A percentile compares a stretch with the other conserved stretches of the same genome.
phyloP scores from a whole-genome alignment of 2,113 vertebrate genomes.

The Gymnocephalus cernua region DNA sequence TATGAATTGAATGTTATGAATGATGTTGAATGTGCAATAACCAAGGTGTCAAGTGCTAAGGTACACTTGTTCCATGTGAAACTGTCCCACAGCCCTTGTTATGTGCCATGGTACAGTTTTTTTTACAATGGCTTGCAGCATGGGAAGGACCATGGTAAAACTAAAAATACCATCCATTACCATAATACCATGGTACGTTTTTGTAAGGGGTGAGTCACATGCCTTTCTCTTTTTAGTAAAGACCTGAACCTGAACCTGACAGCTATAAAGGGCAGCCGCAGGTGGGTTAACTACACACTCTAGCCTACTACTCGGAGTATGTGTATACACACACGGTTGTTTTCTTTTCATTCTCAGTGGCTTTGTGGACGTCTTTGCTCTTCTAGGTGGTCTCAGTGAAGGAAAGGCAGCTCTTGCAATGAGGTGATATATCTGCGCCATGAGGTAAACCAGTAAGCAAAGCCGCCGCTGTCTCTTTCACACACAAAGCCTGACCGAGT shows the following conservation, averaged over 20 bases:
- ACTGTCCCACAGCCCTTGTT: too few relatives aligned
- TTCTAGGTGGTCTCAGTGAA: constrained; percentile 41
- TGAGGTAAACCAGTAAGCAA: constrained; percentile 40
- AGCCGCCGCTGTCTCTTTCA: constrained; percentile 30
- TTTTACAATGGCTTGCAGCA: not conserved
- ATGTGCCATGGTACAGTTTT: not conserved
- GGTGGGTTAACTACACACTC: constrained; percentile 2
- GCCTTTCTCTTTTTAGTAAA: not conserved
- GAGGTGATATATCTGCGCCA: constrained; percentile 46
- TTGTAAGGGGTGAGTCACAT: not conserved
- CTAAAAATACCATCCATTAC: not conserved
- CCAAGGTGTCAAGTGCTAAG: too few relatives aligned
- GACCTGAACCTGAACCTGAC: not conserved
- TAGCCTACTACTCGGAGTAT: not conserved
- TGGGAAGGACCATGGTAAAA: not conserved
- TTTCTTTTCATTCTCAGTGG: not conserved
- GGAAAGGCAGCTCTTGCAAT: constrained; percentile 23
- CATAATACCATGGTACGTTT: not conserved
- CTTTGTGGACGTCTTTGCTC: constrained; percentile 16
- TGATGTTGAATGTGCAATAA: too few relatives aligned
- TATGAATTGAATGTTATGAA: too few relatives aligned
- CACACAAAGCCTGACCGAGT: constrained; percentile 20
- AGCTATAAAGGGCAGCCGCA: not conserved
- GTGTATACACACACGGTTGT: not conserved
- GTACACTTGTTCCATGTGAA: too few relatives aligned